phyloP scores from a whole-genome alignment of 2,888 invertebrate species.

The Leucania comma region DNA sequence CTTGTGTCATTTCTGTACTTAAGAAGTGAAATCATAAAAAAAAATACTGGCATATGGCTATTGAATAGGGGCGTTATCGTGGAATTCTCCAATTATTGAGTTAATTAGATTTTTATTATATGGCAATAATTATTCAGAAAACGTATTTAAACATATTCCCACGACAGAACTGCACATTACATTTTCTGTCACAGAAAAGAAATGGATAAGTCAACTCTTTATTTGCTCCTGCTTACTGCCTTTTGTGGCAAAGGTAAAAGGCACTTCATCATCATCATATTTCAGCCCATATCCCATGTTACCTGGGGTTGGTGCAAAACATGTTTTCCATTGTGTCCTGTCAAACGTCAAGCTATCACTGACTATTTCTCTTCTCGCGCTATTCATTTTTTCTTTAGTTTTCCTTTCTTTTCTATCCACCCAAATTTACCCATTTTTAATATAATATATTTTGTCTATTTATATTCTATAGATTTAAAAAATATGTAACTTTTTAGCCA shows the following conservation, averaged over 20 bases:
- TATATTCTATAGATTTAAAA: too few relatives aligned
- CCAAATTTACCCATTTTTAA: too few relatives aligned
- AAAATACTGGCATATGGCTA: constrained; percentile 46
- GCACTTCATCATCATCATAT: background rate
- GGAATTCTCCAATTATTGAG: constrained; percentile 55
- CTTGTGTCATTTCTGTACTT: constrained; percentile 17
- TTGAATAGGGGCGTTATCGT: constrained; percentile 68
- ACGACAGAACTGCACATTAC: constrained; percentile 55
- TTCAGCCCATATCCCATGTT: too few relatives aligned
- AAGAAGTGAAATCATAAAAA: background rate
- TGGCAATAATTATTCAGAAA: constrained; percentile 23
- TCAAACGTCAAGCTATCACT: too few relatives aligned
- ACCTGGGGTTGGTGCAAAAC: too few relatives aligned
- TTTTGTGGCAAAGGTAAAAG: constrained; percentile 58
- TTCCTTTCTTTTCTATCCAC: too few relatives aligned
- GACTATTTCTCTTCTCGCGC: too few relatives aligned
- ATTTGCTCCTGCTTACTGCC: constrained; percentile 43
- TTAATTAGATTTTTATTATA: constrained; percentile 57
- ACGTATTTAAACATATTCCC: constrained; percentile 67
- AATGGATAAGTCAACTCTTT: constrained; percentile 63
- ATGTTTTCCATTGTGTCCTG: too few relatives aligned
- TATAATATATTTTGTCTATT: too few relatives aligned
- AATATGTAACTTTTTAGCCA: too few relatives aligned
- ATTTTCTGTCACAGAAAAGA: constrained; percentile 52
- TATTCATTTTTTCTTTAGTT: too few relatives aligned